Percentiles rank a stretch among this genome's conserved stretches.
phyloP scores from a whole-genome alignment of 2,888 invertebrate species.

The Ennomos fuscantarius region DNA sequence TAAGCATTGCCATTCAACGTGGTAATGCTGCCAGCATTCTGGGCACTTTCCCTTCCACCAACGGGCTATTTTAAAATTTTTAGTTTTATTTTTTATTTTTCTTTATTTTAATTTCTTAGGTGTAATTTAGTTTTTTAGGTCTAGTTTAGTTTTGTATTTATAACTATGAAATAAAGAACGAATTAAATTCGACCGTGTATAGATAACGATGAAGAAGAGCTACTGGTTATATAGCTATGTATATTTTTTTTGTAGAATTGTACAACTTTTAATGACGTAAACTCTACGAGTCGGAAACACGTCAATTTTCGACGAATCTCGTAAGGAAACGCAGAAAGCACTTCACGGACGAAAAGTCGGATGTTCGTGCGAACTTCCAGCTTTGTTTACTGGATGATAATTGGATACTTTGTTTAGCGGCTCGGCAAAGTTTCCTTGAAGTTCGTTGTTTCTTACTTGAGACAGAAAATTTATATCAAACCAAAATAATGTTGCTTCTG shows the following conservation, averaged over 20 bases:
- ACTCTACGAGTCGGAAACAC: slow-evolving; percentile 19
- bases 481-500: background rate
- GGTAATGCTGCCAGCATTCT: too few relatives aligned
- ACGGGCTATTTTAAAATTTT: too few relatives aligned
- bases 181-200: too few relatives aligned
- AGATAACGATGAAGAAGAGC: background rate
- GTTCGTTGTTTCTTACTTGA: slow-evolving; percentile 1
- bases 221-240: slow-evolving; percentile 2
- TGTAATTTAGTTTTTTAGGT: too few relatives aligned
- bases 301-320: slow-evolving; percentile 25
- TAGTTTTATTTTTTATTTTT: too few relatives aligned
- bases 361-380: slow-evolving; percentile 21
- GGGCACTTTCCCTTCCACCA: too few relatives aligned
- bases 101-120: too few relatives aligned
- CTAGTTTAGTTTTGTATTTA: too few relatives aligned
- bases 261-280: slow-evolving; percentile 36
- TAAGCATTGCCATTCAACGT: too few relatives aligned
- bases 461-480: slow-evolving; percentile 1
- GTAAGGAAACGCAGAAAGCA: slow-evolving; percentile 22
- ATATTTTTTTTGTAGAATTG: slow-evolving; percentile 1
- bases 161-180: too few relatives aligned
- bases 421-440: slow-evolving; percentile 3
- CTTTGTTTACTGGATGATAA: slow-evolving; percentile 34
- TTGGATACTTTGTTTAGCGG: slow-evolving; percentile 33
- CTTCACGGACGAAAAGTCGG: slow-evolving; percentile 26